Base-by-base conservation (phyloP, 64 coral and sea anemone genomes). In the Hydrozoanthus tunicans region DNA sequence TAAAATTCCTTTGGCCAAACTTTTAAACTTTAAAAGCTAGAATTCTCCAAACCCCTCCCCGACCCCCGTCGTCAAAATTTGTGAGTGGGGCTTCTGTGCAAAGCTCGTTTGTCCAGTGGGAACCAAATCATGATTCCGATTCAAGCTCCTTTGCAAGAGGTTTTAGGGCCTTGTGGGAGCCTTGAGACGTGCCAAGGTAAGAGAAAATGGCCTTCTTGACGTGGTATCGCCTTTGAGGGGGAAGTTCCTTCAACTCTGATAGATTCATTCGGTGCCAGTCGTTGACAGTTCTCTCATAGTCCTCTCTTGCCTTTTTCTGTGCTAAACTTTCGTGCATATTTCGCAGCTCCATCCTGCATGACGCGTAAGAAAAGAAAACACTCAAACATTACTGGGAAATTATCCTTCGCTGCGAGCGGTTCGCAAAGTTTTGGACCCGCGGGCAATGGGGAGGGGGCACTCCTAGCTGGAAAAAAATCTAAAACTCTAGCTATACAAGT, bases 261-360 rank as follows among this genome's bases (percentile, higher is more conserved):
- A 99, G 54, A 73, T 99, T 95, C 97, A 99, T 99, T 86, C 97
- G 79, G 51, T 95, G 73, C 97, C 97, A 99, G 79, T 99, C 97
- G 23, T 99, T 93, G 53, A 93, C 70, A 26, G 97, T 95, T 92
- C 97, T 89, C 4, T 99, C 85, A 72, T 99, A 99, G 55, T 99
- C 97, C 12, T 75, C 71, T 32, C 89, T 91, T 6, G 92, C 82
- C 70, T 92, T 94, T 53, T 94, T 95, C 74, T 95, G 84, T 24
- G 91, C 92, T 5, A 92, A 78, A 65, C 69, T 84, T 53, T 93
- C 77, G 51, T 81, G 75, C 51, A 93, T 93, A 63, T 59, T 89
- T 9, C 60, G 76, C 12, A 99, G 67, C 26, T 95, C 97, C 51
- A 64, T 76, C 85, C 97, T 98, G 32, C 32, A 2, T 75, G 13